phyloP scores from a whole-genome alignment of 2,797 vertebrate species.

The Rhinogobio ventralis region DNA sequence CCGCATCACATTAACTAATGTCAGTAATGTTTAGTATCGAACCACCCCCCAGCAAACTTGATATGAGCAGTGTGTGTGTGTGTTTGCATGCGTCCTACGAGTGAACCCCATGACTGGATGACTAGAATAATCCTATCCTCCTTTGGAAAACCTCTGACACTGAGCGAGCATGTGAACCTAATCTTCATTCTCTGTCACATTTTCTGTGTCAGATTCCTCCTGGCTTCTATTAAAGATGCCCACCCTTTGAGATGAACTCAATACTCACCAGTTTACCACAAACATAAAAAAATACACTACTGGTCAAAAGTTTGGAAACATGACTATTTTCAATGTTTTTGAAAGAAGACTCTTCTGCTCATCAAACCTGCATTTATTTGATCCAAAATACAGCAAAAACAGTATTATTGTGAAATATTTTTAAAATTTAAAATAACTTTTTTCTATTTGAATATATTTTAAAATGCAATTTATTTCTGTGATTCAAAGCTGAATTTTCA shows the following conservation, averaged over 20 bases:
- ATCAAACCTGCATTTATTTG: no score
- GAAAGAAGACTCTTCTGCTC: no score
- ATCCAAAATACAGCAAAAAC: no score
- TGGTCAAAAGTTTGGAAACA: no score
- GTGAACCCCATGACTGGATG: background rate
- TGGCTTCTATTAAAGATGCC: background rate
- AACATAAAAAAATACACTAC: background rate
- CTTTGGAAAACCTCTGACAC: background rate
- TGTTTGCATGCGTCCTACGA: background rate
- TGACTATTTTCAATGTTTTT: no score
- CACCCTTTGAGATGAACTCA: background rate
- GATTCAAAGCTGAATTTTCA: no score
- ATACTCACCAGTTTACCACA: background rate
- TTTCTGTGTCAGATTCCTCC: background rate
- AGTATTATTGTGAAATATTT: no score
- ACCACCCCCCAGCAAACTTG: constrained; percentile 21
- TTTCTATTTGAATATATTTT: no score
- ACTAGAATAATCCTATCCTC: constrained; percentile 1
- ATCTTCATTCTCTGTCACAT: background rate
- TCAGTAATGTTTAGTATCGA: constrained; percentile 35
- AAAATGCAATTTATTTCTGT: no score
- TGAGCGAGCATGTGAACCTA: background rate
- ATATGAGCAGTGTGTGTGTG: constrained; percentile 5
- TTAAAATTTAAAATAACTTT: no score
- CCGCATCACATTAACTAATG: constrained; percentile 32